These are phyloP conservation scores for Choristoneura rosaceana DNA, from an alignment of 2,888 invertebrate species.

Conservation along the genomic window DNA sequence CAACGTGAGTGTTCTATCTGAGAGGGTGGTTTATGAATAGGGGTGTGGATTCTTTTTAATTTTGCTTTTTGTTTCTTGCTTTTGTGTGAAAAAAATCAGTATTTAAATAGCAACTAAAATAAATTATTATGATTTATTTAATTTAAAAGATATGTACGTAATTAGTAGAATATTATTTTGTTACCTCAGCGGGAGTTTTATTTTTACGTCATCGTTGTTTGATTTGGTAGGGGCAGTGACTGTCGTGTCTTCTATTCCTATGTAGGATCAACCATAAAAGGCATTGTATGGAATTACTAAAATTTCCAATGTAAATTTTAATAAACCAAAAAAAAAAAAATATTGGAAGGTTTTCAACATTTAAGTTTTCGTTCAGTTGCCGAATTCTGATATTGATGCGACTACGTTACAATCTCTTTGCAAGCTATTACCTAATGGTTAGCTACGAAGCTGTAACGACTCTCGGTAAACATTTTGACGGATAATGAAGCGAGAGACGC, in stretches of 20 bases:
- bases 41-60: slow-evolving; percentile 12
- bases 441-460: slow-evolving; percentile 42
- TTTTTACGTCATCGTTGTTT: not conserved
- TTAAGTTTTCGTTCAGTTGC: not conserved
- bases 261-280: no score
- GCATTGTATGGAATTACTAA: no score
- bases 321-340: not conserved
- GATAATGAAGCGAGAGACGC: slow-evolving; percentile 44
- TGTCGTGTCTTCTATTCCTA: no score
- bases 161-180: no score
- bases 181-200: no score
- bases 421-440: slow-evolving; percentile 33
- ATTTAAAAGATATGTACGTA: no score
- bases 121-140: no score
- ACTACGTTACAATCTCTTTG: slow-evolving; percentile 7
- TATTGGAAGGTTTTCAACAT: not conserved
- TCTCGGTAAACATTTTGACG: slow-evolving; percentile 45
- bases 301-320: no score
- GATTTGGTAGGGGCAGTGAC: no score
- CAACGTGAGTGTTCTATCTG: slow-evolving; percentile 15
- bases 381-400: slow-evolving; percentile 4
- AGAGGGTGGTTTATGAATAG: slow-evolving; percentile 1
- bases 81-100: not conserved
- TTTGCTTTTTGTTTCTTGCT: not conserved
- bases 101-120: no score